Conservation (phyloP, 2,113 vertebrate species). For the Eretmochelys imbricata region DNA sequence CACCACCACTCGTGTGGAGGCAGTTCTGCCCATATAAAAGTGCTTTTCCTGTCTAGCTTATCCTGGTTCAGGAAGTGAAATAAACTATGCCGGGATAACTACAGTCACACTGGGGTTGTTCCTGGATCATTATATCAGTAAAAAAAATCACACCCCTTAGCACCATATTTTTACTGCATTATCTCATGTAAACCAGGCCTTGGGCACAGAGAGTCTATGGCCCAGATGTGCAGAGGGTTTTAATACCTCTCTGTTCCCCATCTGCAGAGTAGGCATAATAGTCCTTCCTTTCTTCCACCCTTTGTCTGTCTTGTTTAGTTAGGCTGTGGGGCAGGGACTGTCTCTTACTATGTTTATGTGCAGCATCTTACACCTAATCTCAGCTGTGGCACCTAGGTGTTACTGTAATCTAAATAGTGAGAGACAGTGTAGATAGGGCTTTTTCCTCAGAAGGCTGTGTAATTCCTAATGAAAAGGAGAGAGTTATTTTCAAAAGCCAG, state of each 20-base stretch:
- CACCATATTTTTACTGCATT: background rate
- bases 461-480: background rate
- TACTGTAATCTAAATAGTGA: background rate
- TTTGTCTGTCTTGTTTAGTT: background rate
- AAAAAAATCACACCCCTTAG: background rate
- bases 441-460: background rate
- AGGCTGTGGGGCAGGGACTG: background rate
- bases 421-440: background rate
- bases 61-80: background rate
- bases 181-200: background rate
- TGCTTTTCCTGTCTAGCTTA: fast-evolving
- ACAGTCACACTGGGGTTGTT: fast-evolving
- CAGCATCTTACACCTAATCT: background rate
- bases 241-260: background rate
- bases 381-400: background rate
- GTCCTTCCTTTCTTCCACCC: background rate
- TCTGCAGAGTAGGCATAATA: background rate
- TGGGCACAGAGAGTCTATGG: too few species aligned
- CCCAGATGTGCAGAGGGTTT: background rate
- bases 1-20: background rate
- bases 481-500: background rate
- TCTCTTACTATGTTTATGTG: background rate
- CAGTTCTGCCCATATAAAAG: background rate
- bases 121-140: background rate
- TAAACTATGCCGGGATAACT: fast-evolving